Evolutionary conservation across 2,113 vertebrate genomes (phyloP), one percentile per base, ranked within the genome.

Genomic region (Phaetusa simplex): DNA sequence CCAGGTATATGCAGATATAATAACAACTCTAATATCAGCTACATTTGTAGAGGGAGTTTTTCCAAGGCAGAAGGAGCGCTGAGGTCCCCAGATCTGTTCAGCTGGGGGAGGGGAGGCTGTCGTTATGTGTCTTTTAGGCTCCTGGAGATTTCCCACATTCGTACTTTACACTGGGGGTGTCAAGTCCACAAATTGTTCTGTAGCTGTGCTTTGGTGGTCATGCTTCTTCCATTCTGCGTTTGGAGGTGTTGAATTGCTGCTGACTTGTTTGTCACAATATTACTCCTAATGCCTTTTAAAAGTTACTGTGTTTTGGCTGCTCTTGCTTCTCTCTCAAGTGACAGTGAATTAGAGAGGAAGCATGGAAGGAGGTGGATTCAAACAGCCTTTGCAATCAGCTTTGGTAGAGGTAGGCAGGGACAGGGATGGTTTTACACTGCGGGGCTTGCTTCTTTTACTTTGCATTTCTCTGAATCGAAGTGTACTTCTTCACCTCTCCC

Each of bases 251-350:
- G 92, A 97, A 64, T 73, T 56, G 52, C 70, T 45, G 6, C 91
- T 66, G 92, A 95, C 43, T 84, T 64, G 62, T 94, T 88, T 97
- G 95, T 93, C 96, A 96, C 95, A 95, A 74, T 93, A 95, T 95
- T 97, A 88, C 92, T 95, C 72, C 69, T 93, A 91, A 94, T 72
- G 76, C 65, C 55, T 88, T 89, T 90, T 77, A 90, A 82, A 95
- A 97, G 73, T 86, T 87, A 88, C 82, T 87, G 30, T 49, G 61
- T 90, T 30, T 62, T 92, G 64, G 45, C 85, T 93, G 69, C 58
- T 97, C 45, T 80, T 92, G 69, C 66, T 87, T 85, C 47, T 81
- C 26, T 93, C 73, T 42, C 27, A 83, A 94, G 40, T 65, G 80
- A 85, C 7, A 29, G 42, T 16, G 70, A 85, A 82, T 76, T 93